Evolutionary conservation across 2,113 vertebrate species (phyloP), one percentile per base, ranked within the genome.

Genomic region (Tragelaphus buxtoni): DNA sequence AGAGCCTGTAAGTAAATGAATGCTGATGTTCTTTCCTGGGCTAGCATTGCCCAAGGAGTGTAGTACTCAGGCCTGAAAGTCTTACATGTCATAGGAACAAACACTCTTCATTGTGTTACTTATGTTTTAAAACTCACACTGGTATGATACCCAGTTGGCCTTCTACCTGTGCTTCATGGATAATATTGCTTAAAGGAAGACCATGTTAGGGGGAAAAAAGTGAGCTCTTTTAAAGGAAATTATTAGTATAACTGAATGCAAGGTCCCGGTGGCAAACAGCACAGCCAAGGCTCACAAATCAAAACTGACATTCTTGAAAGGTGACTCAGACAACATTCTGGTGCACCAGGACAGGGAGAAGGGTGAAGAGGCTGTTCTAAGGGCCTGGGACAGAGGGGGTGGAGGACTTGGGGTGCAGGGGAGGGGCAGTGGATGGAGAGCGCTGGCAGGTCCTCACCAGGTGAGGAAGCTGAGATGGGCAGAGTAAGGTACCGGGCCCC

Each of bases 61-160:
- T 28, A 5, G 53, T 35, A 1, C 1, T 1, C 0, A 0, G 9
- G 5, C 26, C 53, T 4, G 35, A 45, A 11, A 30, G 39, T 49
- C 39, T 30, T 22, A 28, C 16, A 3, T 7, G 35, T 61, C 49
- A 9, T 2, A 4, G 28, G 30, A 28, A 65, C 12, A 60, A 9
- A n/a, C 2, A 8, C 16, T 32, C 74, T 56, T 95, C 30, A 42
- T 20, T 45, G 74, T 22, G 47, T 13, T 47, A 16, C 9, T 12
- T n/a, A 49, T 55, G 47, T 63, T 89, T 24, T 42, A 85, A 65
- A 95, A 69, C 10, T 26, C 5, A 32, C 20, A 4, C 5, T 8
- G 60, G 55, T 39, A 0, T 22, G 9, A 35, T 24, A 49, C 1
- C 74, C 58, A 76, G 30, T 10, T 26, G n/a, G 3, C 65, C 22